phyloP scores from a whole-genome alignment of 2,797 vertebrate species.

The Ambastaia sidthimunki region DNA sequence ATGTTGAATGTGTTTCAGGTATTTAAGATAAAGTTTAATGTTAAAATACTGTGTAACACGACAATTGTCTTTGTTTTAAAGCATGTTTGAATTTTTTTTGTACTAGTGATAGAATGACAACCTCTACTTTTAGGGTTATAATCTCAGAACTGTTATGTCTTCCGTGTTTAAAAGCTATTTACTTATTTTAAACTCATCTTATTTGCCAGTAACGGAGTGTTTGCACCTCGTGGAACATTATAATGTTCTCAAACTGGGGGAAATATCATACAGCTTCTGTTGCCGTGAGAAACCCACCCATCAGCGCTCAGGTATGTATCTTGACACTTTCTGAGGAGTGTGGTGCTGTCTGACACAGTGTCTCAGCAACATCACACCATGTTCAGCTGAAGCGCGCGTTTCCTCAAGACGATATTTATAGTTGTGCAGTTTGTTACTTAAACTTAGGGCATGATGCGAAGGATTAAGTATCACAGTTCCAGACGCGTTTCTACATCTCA shows the following conservation, averaged over 20 bases:
- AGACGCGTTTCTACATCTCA: background rate
- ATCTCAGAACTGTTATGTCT: no score
- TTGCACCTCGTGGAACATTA: slow-evolving; percentile 18
- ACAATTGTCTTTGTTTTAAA: no score
- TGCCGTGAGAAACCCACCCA: slow-evolving; percentile 17
- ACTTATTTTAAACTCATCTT: background rate
- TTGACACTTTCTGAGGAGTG: slow-evolving; percentile 15
- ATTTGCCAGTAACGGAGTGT: background rate
- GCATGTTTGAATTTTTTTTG: no score
- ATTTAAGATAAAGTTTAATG: no score
- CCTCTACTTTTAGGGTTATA: background rate
- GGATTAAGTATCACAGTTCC: background rate
- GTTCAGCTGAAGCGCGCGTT: background rate
- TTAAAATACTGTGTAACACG: no score
- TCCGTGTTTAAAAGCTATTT: no score
- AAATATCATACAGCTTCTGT: slow-evolving; percentile 19
- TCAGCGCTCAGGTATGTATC: slow-evolving; percentile 18
- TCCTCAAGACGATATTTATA: slow-evolving; percentile 10
- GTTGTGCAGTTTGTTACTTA: background rate
- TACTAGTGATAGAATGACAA: background rate
- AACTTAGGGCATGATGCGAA: background rate
- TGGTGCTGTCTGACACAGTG: background rate
- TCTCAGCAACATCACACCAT: background rate
- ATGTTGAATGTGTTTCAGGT: background rate
- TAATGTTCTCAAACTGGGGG: slow-evolving; percentile 49